Evolutionary conservation across 2,113 vertebrate species (phyloP).

Genomic region (Ailuropoda melanoleuca): DNA sequence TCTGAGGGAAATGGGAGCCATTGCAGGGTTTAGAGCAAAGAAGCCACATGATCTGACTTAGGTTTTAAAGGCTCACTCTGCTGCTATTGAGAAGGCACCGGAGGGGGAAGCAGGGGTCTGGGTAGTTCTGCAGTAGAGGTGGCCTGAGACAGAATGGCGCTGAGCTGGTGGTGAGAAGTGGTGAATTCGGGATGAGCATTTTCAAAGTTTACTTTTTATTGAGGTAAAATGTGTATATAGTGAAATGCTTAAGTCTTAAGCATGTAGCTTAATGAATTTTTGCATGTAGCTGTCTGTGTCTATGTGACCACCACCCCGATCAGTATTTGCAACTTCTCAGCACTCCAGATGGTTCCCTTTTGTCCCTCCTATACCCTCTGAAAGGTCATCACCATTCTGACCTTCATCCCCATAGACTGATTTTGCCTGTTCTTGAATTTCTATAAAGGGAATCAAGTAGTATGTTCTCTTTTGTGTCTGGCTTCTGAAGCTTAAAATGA

Average conservation of each 20-base stretch:
- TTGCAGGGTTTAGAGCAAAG: not conserved
- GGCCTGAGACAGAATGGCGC: not conserved
- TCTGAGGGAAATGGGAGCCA: not conserved
- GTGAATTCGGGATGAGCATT: not conserved
- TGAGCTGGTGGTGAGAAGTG: not conserved
- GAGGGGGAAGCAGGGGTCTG: not conserved
- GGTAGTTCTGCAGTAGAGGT: not conserved
- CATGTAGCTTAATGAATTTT: not conserved
- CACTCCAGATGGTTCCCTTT: not conserved
- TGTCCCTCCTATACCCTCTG: not conserved
- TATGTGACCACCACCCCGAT: not conserved
- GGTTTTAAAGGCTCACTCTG: not conserved
- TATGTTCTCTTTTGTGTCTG: not conserved
- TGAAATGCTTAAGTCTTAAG: not conserved
- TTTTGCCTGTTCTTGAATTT: not conserved
- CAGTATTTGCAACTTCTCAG: not conserved
- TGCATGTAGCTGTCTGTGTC: too few species aligned
- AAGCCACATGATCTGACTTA: not conserved
- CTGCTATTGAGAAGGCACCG: not conserved
- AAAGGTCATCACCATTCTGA: not conserved
- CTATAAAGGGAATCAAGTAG: not conserved
- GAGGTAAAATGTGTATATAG: not conserved
- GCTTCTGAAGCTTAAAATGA: not conserved
- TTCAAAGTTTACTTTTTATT: not conserved
- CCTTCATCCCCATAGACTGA: not conserved